Evolutionary conservation across 2,888 invertebrate genomes (phyloP).

Genomic region (Timema cristinae): DNA sequence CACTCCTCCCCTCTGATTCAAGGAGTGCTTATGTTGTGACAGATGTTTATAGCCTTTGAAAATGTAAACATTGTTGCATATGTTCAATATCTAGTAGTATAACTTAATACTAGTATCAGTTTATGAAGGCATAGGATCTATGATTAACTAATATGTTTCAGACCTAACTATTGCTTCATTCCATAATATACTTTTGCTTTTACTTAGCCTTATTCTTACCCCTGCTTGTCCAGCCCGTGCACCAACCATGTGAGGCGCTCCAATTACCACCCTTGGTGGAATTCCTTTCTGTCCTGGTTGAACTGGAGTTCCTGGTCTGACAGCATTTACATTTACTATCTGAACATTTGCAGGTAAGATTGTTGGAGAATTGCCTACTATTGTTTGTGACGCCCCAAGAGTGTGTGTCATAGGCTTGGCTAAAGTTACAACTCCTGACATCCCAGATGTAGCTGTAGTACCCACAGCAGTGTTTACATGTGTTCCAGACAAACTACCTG

Average conservation of each 20-base stretch:
- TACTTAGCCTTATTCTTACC: slow-evolving; percentile 51
- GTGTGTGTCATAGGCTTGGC: slow-evolving; percentile 56
- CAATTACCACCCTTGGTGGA: slow-evolving; percentile 78
- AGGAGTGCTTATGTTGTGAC: too few species aligned
- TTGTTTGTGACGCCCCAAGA: slow-evolving; percentile 56
- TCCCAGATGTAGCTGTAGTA: slow-evolving; percentile 46
- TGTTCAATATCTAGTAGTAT: too few species aligned
- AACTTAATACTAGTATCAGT: too few species aligned
- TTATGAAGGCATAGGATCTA: too few species aligned
- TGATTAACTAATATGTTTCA: too few species aligned
- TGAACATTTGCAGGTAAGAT: slow-evolving; percentile 72
- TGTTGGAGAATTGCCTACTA: slow-evolving; percentile 59
- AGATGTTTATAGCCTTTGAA: too few species aligned
- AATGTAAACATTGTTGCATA: too few species aligned
- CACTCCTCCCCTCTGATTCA: too few species aligned
- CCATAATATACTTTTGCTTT: background rate
- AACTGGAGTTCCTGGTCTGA: slow-evolving; percentile 69
- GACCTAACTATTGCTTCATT: background rate
- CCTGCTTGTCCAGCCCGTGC: slow-evolving; percentile 76
- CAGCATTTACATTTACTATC: slow-evolving; percentile 67
- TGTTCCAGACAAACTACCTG: slow-evolving; percentile 38
- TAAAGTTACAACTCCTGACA: slow-evolving; percentile 62
- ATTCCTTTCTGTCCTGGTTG: slow-evolving; percentile 71
- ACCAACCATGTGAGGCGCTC: slow-evolving; percentile 76
- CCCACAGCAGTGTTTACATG: slow-evolving; percentile 46